A percentile compares a stretch with the other conserved stretches of the same genome.
Evolutionary conservation across 2,888 invertebrate genomes (phyloP).

Genomic region (Mythimna impura): DNA sequence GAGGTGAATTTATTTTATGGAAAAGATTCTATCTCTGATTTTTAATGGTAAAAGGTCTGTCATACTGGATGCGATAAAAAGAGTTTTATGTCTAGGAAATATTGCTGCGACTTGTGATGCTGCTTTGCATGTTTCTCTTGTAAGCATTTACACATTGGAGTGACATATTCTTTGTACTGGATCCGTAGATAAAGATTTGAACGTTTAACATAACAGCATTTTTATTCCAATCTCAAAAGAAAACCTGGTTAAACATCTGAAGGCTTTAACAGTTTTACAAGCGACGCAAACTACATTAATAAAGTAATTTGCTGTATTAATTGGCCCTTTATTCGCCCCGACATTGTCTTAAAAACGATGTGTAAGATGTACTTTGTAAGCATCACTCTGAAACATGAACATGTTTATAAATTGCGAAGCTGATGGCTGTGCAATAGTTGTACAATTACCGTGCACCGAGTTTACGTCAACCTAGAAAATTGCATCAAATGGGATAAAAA

Average conservation of each 20-base stretch:
- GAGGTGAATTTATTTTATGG: constrained; percentile 74
- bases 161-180: constrained; percentile 14
- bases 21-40: constrained; percentile 69
- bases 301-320: constrained; percentile 85
- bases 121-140: constrained; percentile 23
- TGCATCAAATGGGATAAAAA: constrained; percentile 22
- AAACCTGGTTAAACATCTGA: constrained; percentile 41
- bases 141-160: constrained; percentile 22
- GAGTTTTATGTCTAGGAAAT: constrained; percentile 48
- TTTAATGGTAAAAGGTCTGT: constrained; percentile 58
- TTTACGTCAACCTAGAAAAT: constrained; percentile 31
- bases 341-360: constrained; percentile 75
- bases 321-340: constrained; percentile 82
- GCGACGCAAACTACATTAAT: constrained; percentile 77
- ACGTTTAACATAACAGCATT: constrained; percentile 12
- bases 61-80: constrained; percentile 45
- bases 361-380: constrained; percentile 75
- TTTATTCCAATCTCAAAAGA: constrained; percentile 46
- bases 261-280: constrained; percentile 72
- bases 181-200: constrained; percentile 11
- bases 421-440: constrained; percentile 47
- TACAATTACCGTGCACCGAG: constrained; percentile 37
- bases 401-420: constrained; percentile 37
- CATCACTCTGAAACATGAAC: constrained; percentile 54
- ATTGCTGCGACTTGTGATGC: constrained; percentile 11